Percentiles rank a stretch among this genome's conserved stretches.
Conservation (phyloP, 2,797 vertebrate species). For the Merluccius polli region DNA sequence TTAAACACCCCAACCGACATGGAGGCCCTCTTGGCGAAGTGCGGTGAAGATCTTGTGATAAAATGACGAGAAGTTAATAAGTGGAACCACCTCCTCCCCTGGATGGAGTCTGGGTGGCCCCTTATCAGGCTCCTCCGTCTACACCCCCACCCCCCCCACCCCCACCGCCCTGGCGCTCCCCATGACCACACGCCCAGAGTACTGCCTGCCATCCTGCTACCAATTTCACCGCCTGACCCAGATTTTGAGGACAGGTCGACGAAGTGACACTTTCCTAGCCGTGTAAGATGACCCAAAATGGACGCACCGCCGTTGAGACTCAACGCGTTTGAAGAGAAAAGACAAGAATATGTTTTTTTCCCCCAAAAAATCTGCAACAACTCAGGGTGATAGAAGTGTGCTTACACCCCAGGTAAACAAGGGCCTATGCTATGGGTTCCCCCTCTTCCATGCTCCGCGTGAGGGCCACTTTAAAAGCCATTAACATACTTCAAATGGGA, state of each 20-base stretch:
- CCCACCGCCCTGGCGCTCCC: background rate
- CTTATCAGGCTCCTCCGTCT: conserved; percentile 13
- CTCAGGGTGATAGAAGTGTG: conserved; percentile 56
- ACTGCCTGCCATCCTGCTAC: no score
- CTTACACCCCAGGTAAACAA: conserved; percentile 68
- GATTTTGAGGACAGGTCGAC: no score
- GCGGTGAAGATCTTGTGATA: conserved; percentile 61
- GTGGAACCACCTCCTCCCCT: conserved; percentile 15
- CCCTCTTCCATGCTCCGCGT: conserved; percentile 55
- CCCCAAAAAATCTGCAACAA: conserved; percentile 16
- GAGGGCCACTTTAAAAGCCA: conserved; percentile 68
- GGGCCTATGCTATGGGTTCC: conserved; percentile 6
- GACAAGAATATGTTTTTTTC: conserved; percentile 10
- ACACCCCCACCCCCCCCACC: background rate
- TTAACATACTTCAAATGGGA: conserved; percentile 60
- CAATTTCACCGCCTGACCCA: no score
- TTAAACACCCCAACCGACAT: conserved; percentile 35
- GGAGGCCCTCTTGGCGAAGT: conserved; percentile 40
- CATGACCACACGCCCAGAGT: background rate
- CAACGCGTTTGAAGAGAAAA: no score
- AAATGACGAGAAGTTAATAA: conserved; percentile 53
- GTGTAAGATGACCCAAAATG: no score
- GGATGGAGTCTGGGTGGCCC: conserved; percentile 69
- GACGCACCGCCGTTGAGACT: background rate
- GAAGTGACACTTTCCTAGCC: no score